A percentile compares a stretch with the other conserved stretches of the same genome.
Evolutionary conservation across 2,797 vertebrate genomes (phyloP).

Genomic region (Myripristis jacobus): DNA sequence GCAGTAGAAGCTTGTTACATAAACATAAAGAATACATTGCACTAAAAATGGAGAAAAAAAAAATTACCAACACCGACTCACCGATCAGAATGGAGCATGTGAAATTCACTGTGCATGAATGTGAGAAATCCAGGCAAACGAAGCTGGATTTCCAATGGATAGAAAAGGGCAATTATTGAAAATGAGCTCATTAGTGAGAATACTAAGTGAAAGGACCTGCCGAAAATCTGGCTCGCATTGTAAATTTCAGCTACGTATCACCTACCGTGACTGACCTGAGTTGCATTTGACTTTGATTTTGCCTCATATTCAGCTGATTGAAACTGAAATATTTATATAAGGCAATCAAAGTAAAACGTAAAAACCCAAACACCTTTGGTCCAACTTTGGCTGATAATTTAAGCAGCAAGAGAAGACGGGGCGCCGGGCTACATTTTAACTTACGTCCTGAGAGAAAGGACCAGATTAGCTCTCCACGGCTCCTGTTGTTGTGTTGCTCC

Average conservation of each 20-base stretch:
- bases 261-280: too few relatives aligned
- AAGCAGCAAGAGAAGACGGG: conserved; percentile 37
- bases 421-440: background rate
- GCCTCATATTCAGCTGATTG: conserved; percentile 45
- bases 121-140: background rate
- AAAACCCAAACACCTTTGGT: conserved; percentile 38
- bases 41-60: too few relatives aligned
- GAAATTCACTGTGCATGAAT: too few relatives aligned
- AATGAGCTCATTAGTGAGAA: background rate
- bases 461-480: background rate
- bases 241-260: conserved; percentile 19
- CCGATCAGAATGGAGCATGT: too few relatives aligned
- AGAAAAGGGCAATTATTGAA: background rate
- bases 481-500: background rate
- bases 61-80: too few relatives aligned
- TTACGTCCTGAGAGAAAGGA: too few relatives aligned
- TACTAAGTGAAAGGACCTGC: background rate
- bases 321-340: conserved; percentile 56
- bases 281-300: conserved; percentile 32
- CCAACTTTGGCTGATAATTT: conserved; percentile 47
- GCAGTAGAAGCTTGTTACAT: too few relatives aligned
- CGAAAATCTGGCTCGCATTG: background rate
- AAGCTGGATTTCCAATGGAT: background rate
- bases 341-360: conserved; percentile 40
- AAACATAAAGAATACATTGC: too few relatives aligned